These are phyloP conservation scores for Ophion obscuratus DNA, from an alignment of 2,888 invertebrate species.

Conservation along the genomic window DNA sequence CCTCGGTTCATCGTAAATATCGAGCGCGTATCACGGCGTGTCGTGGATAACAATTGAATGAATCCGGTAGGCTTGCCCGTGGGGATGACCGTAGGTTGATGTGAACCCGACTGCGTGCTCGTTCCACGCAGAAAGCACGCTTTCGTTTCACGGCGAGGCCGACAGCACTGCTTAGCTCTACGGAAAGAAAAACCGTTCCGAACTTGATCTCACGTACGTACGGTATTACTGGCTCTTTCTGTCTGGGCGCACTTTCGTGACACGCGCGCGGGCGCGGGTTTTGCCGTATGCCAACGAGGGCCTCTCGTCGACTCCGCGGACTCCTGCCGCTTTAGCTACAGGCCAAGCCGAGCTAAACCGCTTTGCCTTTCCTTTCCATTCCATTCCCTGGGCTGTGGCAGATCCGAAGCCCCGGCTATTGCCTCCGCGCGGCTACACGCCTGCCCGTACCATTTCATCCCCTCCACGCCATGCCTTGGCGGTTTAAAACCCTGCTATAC, in stretches of 20 bases:
- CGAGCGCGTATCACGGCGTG: neutral
- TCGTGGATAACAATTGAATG: neutral
- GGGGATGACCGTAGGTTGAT: neutral
- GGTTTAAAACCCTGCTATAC: slow-evolving; percentile 38
- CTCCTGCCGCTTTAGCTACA: slow-evolving; percentile 59
- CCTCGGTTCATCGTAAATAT: slow-evolving; percentile 6
- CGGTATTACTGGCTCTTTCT: slow-evolving; percentile 29
- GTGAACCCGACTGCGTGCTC: neutral
- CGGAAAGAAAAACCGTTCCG: neutral
- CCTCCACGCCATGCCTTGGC: slow-evolving; percentile 37
- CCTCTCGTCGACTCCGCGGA: slow-evolving; percentile 63
- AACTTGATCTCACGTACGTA: slow-evolving; percentile 26
- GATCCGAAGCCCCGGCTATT: slow-evolving; percentile 53
- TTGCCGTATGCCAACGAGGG: slow-evolving; percentile 64
- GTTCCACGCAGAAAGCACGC: neutral
- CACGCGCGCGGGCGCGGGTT: slow-evolving; percentile 46
- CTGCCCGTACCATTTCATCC: slow-evolving; percentile 27
- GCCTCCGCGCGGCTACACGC: slow-evolving; percentile 54
- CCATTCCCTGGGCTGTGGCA: slow-evolving; percentile 55
- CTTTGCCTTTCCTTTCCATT: slow-evolving; percentile 67
- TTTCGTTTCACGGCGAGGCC: slow-evolving; percentile 12
- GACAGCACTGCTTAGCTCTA: neutral
- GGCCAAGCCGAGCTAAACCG: slow-evolving; percentile 63
- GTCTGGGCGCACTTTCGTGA: slow-evolving; percentile 66
- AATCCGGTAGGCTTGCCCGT: neutral